Base-by-base conservation (phyloP, 2,113 vertebrate genomes). In the Tautogolabrus adspersus region DNA sequence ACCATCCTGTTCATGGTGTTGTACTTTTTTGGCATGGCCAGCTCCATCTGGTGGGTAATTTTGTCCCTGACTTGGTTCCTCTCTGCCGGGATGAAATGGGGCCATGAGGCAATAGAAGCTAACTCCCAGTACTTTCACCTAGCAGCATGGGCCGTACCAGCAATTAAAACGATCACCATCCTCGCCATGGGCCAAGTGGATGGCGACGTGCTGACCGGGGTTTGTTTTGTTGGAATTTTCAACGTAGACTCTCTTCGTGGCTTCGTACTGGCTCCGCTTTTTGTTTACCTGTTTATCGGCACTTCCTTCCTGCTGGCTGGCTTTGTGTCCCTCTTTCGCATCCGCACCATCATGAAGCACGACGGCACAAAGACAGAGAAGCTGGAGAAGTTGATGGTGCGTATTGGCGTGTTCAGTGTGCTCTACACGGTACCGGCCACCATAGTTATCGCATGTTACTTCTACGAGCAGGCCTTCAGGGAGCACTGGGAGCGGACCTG, bases 21-120 rank as follows among this genome's bases (percentile, higher is more conserved):
- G 42, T 99, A 99, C 92, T 99, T 99, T 79, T 99, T 99, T 0
- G 96, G 98, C 37, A 99, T 99, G 98, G 98, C 98, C 91, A 98
- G 97, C 91, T 99, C 97, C 90, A 99, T 99, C 93, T 99, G 98
- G 98, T 99, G 97, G 97, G 98, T 99, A 81, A 96, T 99, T 66
- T 81, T 99, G 60, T 97, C 97, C 42, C 95, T 99, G 82, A 98
- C 98, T 1, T 99, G 98, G 98, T 99, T 99, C 91, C 96, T 99
- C 74, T 97, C 97, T 0, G 98, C 98, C 0, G 98, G 98, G 44
- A 98, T 98, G 97, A 99, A 99, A 87, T 99, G 98, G 98, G 98
- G 98, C 61, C 98, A 99, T 0, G 98, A 99, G 69, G 98, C 98
- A 57, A 99, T 99, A 0, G 98, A 99, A 78, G 97, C 98, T 60